A percentile compares a stretch with the other conserved stretches of the same genome.
phyloP scores from a whole-genome alignment of 2,797 vertebrate species.

The Peromyscus eremicus region DNA sequence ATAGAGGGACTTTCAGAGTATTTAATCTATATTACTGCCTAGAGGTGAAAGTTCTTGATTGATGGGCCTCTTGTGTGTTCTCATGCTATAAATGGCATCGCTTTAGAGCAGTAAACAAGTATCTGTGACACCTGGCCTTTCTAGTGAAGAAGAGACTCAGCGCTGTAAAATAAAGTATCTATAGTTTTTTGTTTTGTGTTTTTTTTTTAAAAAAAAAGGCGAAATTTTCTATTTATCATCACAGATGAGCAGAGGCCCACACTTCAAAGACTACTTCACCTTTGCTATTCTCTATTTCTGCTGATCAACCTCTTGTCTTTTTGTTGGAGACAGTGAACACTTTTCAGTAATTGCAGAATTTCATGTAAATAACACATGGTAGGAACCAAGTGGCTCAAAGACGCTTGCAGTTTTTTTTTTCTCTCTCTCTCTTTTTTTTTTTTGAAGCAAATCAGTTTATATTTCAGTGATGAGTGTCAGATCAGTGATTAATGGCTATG shows the following conservation, averaged over 20 bases:
- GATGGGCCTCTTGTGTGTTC: constrained; percentile 2
- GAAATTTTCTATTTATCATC: constrained; percentile 51
- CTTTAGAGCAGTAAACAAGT: constrained; percentile 36
- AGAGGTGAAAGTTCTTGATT: constrained; percentile 13
- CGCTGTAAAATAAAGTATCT: constrained; percentile 45
- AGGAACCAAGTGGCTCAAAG: constrained; percentile 37
- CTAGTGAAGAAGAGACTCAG: constrained; percentile 44
- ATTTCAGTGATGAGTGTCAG: constrained; percentile 25
- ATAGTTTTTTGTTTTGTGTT: too few species aligned
- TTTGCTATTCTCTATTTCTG: constrained; percentile 52
- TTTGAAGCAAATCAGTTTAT: background rate
- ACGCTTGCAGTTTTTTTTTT: background rate
- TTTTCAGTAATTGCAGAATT: constrained; percentile 53
- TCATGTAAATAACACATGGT: constrained; percentile 6
- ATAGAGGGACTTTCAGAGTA: background rate
- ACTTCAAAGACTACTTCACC: constrained; percentile 65
- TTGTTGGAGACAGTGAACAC: background rate
- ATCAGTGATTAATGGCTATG: constrained; percentile 18
- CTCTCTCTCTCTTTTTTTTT: constrained; percentile 19
- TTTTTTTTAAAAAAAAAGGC: too few species aligned
- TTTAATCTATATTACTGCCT: constrained; percentile 50
- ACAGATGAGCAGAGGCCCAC: background rate
- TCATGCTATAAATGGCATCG: constrained; percentile 16
- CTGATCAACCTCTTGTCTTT: constrained; percentile 15
- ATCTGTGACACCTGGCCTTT: constrained; percentile 48